Evolutionary conservation across 2,797 vertebrate genomes (phyloP), one percentile per base, ranked within the genome.

Genomic region (Bufotes viridis): DNA sequence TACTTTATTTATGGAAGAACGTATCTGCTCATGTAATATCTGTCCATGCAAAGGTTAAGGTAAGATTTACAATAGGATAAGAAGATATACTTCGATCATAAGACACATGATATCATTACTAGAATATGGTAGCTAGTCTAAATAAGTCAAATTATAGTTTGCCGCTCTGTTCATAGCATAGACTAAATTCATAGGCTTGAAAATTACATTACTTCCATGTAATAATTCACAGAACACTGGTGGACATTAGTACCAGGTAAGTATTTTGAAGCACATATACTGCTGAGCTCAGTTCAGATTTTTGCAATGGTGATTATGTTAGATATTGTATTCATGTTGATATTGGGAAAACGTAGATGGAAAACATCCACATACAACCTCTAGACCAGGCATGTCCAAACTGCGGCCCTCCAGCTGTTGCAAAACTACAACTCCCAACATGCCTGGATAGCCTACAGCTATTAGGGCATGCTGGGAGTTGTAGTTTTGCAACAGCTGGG

Each of bases 21-120:
- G 18, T 42, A 12, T 57, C 15, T 78, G 29, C 65, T 13, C 24
- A 51, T n/a, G 63, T 26, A 26, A 2, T 57, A 84, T 63, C 29
- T 84, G 63, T 61, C 63, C 65, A 72, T 17, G 58, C 4, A 81
- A 81, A 87, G 85, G 78, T 81, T 61, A 81, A 13, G 9, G 11
- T 26, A 11, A 87, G 63, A 87, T 87, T 87, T 80, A 80, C 76
- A 80, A 51, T 49, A 17, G n/a, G 7, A 14, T 60, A 51, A 42
- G 49, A 81, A 81, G 13, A 29, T 22, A 24, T 42, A 81, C 3
- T 1, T 17, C 11, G 42, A 51, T 13, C 53, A 67, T 55, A 67
- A 17, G 61, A 15, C 9, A 78, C 10, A 79, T 42, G 42, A 42
- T 42, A 42, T 42, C 42, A 20, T 58, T 61, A 22, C 70, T 49